Conservation (phyloP, 2,113 vertebrate species). For the Cololabis saira region DNA sequence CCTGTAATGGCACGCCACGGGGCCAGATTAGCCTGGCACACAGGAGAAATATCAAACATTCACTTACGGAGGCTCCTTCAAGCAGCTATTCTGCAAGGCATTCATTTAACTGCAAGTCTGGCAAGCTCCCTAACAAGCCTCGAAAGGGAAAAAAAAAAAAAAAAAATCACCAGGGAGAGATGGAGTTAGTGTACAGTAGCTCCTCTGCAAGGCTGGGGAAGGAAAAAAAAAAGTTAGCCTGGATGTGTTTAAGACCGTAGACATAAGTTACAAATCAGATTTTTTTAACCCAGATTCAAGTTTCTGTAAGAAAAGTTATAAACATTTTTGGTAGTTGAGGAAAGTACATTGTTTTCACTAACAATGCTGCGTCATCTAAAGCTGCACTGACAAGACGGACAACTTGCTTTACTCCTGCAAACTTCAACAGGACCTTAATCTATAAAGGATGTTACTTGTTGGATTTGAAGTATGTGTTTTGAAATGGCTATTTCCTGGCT, state of each 20-base stretch:
- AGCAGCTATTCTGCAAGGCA: constrained; percentile 52
- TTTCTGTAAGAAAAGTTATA: no score
- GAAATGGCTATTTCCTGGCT: neutral
- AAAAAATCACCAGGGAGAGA: constrained; percentile 41
- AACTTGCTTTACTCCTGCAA: constrained; percentile 25
- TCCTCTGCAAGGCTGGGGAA: constrained; percentile 8
- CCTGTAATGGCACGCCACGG: constrained; percentile 83
- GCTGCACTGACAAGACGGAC: constrained; percentile 52
- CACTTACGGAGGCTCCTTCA: constrained; percentile 67
- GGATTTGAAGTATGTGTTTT: constrained; percentile 31
- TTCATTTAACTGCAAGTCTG: constrained; percentile 59
- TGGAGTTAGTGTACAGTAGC: constrained; percentile 44
- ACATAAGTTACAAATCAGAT: no score
- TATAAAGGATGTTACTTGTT: constrained; percentile 19
- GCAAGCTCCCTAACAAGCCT: constrained; percentile 60
- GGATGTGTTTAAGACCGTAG: no score
- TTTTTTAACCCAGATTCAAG: no score
- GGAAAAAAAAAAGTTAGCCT: constrained; percentile 10
- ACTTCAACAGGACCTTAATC: constrained; percentile 22
- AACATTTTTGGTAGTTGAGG: neutral
- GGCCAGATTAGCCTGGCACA: constrained; percentile 80
- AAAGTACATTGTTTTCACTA: constrained; percentile 16
- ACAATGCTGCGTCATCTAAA: constrained; percentile 51
- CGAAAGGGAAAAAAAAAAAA: constrained; percentile 25
- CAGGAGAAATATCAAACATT: constrained; percentile 79